These are phyloP conservation scores for Orbicella faveolata DNA, from an alignment of 64 coral and sea anemone species.

Conservation along the genomic window DNA sequence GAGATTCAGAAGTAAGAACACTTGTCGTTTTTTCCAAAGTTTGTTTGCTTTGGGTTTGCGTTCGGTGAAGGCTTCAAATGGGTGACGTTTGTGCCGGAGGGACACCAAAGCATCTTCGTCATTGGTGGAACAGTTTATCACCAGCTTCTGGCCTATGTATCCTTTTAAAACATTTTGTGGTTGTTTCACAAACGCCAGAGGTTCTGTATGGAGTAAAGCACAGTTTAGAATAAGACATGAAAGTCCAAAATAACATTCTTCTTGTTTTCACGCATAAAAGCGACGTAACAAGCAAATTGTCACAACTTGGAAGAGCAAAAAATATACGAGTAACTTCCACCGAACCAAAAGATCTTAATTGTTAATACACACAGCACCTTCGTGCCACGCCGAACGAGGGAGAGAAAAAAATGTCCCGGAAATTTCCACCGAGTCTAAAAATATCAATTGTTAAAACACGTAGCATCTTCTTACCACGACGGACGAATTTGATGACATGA, in stretches of 20 bases:
- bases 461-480: conserved; percentile 22
- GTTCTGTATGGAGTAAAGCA: background rate
- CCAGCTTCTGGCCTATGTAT: background rate
- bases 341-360: background rate
- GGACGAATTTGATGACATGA: background rate
- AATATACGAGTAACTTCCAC: background rate
- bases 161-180: background rate
- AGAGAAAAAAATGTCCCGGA: too few species aligned
- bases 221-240: background rate
- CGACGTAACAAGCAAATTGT: too few species aligned
- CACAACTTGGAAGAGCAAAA: too few species aligned
- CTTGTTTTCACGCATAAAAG: background rate
- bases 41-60: background rate
- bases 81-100: background rate
- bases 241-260: background rate
- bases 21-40: conserved; percentile 3
- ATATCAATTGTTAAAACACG: background rate
- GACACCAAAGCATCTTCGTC: background rate
- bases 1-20: background rate
- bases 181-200: background rate
- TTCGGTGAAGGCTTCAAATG: background rate
- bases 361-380: too few species aligned
- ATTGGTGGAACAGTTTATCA: conserved; percentile 13
- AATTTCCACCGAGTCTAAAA: too few species aligned
- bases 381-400: too few species aligned